Percentiles rank a stretch among this genome's conserved stretches.
These are phyloP conservation scores for Diploptera punctata DNA, from an alignment of 2,888 invertebrate genomes.

Conservation along the genomic window DNA sequence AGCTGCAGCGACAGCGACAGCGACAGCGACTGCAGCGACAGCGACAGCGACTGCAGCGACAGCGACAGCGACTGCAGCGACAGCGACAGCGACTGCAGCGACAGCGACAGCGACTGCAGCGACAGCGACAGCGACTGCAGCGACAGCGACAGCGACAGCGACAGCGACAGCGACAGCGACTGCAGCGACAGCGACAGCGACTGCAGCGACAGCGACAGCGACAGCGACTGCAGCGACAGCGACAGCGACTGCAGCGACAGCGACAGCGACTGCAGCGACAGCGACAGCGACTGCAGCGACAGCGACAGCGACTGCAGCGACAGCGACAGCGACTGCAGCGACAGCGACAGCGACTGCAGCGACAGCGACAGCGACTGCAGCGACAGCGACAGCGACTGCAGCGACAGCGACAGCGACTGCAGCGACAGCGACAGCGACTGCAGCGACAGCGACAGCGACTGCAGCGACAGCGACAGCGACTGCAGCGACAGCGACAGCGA, in stretches of 20 bases:
- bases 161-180: neutral
- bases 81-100: neutral
- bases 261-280: constrained; percentile 1
- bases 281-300: constrained; percentile 11
- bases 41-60: neutral
- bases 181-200: neutral
- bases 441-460: constrained; percentile 14
- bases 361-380: constrained; percentile 2
- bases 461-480: constrained; percentile 10
- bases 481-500: constrained; percentile 8
- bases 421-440: neutral
- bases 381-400: constrained; percentile 10
- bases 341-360: constrained; percentile 10
- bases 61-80: neutral
- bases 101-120: neutral
- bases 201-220: constrained; percentile 2
- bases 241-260: constrained; percentile 3
- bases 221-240: constrained; percentile 1
- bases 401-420: constrained; percentile 4
- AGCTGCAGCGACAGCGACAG: constrained; percentile 1
- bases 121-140: too few relatives aligned
- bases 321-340: neutral
- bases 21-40: neutral
- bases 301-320: constrained; percentile 11
- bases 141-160: neutral